Base-by-base conservation (phyloP, 2,797 vertebrate genomes). In the Megaceryle alcyon region DNA sequence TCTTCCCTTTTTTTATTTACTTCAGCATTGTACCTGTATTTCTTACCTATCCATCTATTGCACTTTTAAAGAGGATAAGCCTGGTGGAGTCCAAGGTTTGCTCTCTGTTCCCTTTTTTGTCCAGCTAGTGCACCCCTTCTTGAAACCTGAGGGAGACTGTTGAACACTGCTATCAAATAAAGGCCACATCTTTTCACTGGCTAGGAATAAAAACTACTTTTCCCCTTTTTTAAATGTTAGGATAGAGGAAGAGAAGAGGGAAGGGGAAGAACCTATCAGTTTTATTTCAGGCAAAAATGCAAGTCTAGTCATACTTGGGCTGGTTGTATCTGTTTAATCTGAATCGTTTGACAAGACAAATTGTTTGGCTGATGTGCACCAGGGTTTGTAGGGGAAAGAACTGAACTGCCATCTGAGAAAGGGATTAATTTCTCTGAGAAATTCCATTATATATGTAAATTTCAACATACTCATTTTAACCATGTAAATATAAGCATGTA, bases 361-460 rank as follows among this genome's bases (percentile, higher is more conserved):
- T 90, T 91, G 69, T 95, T 91, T 90, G 90, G 54, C 63, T 91
- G 93, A 86, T 86, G 21, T 44, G 59, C 77, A 63, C 49, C 43
- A 46, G 77, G 39, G 73, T 82, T 91, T 94, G 54, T 39, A 69
- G 72, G 83, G 59, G 69, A 86, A 81, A 72, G 80, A 86, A 86
- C 80, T 65, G 72, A 83, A 65, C 80, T 88, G 77, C 82, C 92
- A 82, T 48, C 90, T 69, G 43, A 83, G 93, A 86, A 69, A 0
- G 3, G 80, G 72, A 88, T 95, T 84, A 83, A 94, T 90, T 92
- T 90, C 44, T 88, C 43, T 28, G 48, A 46, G 29, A 95, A 88
- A 88, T 95, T 91, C 80, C 90, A 95, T 92, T 91, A 89, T 95
- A 90, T 90, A 81, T 91, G 90, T 91, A 95, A 94, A 95, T 95